Evolutionary conservation across 2,113 vertebrate species (phyloP), one percentile per base, ranked within the genome.

Genomic region (Chaetorhynchus papuensis): DNA sequence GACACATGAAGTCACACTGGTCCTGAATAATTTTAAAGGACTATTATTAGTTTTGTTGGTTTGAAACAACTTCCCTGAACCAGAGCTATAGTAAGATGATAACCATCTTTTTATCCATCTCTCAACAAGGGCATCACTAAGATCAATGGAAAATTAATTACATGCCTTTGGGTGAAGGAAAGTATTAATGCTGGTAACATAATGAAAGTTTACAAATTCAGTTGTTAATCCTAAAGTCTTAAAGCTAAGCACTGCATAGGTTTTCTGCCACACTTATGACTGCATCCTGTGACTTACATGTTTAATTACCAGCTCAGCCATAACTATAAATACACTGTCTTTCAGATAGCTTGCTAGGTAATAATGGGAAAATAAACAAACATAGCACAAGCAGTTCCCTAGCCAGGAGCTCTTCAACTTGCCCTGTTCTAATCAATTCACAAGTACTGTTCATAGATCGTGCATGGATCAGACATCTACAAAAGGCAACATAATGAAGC

Each of bases 401-500:
- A 90, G 31, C 50, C 49, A 50, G 64, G 18, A 89, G 39, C 52
- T 92, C 59, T 91, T 85, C 27, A 47, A 4, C 56, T 59, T 89
- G n/a, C 59, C 60, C 50, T 94, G 31, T 44, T 88, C 88, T 64
- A 52, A 84, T 53, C 50, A 95, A 31, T 65, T 79, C 47, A 78
- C 0, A 0, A 96, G 33, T 37, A 28, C 22, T 95, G 47, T 52
- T 87, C 81, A 84, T 9, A 93, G 77, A 90, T 85, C 54, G 50
- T 63, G 74, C 75, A 80, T 52, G 61, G 75, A 92, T 60, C 83
- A 91, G 90, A 83, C 61, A 88, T 76, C 84, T 92, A 85, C 86
- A 79, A 84, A 93, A 92, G 86, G 69, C 82, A 91, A 71, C 22
- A 72, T 81, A 96, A 85, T 30, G 18, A 96, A 96, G 60, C 30